Conservation (phyloP, 2,797 vertebrate species). For the Serranus cabrilla region DNA sequence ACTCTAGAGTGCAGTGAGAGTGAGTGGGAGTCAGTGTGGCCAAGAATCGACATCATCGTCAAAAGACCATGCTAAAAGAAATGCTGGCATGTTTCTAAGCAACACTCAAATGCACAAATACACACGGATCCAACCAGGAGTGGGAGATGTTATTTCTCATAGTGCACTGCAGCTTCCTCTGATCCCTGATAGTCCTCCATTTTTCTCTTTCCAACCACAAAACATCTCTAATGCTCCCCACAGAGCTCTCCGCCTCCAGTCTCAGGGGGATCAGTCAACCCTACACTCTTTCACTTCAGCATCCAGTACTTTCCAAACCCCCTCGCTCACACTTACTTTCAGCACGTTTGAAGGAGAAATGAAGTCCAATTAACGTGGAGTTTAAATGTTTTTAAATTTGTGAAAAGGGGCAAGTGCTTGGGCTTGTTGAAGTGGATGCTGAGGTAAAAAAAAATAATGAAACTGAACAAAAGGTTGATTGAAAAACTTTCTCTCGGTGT, state of each 20-base stretch:
- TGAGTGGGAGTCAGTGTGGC: constrained; percentile 69
- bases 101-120: constrained; percentile 66
- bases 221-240: constrained; percentile 68
- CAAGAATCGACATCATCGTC: constrained; percentile 62
- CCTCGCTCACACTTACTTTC: constrained; percentile 42
- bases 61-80: constrained; percentile 63
- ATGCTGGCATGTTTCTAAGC: constrained; percentile 74
- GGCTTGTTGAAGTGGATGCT: constrained; percentile 19
- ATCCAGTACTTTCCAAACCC: constrained; percentile 43
- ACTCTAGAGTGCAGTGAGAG: constrained; percentile 50
- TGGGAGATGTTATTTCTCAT: constrained; percentile 56
- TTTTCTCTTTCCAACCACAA: constrained; percentile 68
- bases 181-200: constrained; percentile 66
- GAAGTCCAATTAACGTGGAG: constrained; percentile 17
- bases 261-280: constrained; percentile 55
- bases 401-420: constrained; percentile 25
- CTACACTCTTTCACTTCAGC: constrained; percentile 41
- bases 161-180: constrained; percentile 61
- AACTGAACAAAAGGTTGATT: background rate
- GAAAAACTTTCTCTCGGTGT: no score
- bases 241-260: constrained; percentile 65
- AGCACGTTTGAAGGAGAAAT: constrained; percentile 48
- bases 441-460: constrained; percentile 25
- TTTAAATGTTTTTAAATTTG: constrained; percentile 36
- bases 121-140: constrained; percentile 54